Evolutionary conservation across 2,113 vertebrate genomes (phyloP).

Genomic region (Ondatra zibethicus): DNA sequence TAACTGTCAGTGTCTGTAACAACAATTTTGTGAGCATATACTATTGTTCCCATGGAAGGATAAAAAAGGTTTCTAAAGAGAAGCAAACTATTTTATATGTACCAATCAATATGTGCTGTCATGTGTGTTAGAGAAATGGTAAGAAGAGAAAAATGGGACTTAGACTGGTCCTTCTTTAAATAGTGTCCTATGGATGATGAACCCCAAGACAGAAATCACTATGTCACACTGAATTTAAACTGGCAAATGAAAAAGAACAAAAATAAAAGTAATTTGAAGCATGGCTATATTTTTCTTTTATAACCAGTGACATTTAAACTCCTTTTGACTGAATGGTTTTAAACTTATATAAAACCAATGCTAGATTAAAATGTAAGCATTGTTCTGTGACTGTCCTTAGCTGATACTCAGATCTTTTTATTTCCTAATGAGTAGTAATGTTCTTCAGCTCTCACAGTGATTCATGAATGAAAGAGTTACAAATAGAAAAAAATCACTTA

Average conservation of each 20-base stretch:
- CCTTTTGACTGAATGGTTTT: conserved; percentile 22
- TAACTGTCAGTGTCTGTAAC: background rate
- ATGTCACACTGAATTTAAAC: background rate
- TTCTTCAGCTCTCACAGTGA: background rate
- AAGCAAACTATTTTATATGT: background rate
- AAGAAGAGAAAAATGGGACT: background rate
- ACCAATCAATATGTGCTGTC: background rate
- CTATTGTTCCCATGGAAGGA: background rate
- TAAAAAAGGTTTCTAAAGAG: background rate
- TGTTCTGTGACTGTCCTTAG: conserved; percentile 3
- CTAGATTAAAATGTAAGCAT: conserved; percentile 43
- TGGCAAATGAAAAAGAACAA: background rate
- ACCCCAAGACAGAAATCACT: background rate
- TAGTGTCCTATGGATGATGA: background rate
- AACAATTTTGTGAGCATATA: background rate
- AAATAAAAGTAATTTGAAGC: background rate
- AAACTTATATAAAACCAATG: background rate
- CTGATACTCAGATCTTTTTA: conserved; percentile 33
- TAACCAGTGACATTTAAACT: conserved; percentile 29
- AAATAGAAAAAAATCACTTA: conserved; percentile 40
- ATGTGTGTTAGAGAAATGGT: background rate
- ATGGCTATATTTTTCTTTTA: background rate
- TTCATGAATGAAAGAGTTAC: conserved; percentile 58
- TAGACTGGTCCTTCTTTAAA: background rate
- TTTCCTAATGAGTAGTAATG: conserved; percentile 15